Percentiles rank a stretch among this genome's conserved stretches.
These are phyloP conservation scores for Lasioglossum morio DNA, from an alignment of 2,888 invertebrate species.

Conservation along the genomic window DNA sequence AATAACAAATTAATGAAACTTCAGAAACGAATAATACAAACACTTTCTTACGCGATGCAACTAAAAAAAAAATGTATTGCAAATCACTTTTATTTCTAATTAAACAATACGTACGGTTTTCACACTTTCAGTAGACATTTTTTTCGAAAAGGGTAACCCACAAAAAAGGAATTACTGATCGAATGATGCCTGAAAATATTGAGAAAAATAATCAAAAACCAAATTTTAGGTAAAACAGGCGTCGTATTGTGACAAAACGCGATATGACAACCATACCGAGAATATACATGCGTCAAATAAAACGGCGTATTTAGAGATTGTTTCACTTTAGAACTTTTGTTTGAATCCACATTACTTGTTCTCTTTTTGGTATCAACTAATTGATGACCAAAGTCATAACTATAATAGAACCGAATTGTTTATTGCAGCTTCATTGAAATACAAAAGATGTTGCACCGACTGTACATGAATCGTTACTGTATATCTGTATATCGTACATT, in stretches of 20 bases:
- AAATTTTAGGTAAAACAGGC: conserved; percentile 48
- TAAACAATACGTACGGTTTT: conserved; percentile 78
- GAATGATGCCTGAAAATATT: conserved; percentile 22
- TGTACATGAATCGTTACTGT: conserved; percentile 61
- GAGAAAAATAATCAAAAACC: conserved; percentile 16
- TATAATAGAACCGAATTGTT: conserved; percentile 19
- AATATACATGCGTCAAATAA: background rate
- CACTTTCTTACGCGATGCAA: background rate
- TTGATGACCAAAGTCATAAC: conserved; percentile 6
- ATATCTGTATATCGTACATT: background rate
- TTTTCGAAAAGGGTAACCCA: conserved; percentile 10
- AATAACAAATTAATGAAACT: conserved; percentile 33
- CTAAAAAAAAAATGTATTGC: background rate
- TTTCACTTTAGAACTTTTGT: conserved; percentile 17
- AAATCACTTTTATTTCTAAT: background rate
- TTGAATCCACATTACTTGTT: conserved; percentile 40
- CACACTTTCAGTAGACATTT: conserved; percentile 82
- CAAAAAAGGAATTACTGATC: conserved; percentile 11
- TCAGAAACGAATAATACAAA: background rate
- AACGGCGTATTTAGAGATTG: conserved; percentile 3
- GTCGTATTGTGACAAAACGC: conserved; percentile 57
- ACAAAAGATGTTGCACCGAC: conserved; percentile 38
- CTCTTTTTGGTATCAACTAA: background rate
- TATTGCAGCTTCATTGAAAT: conserved; percentile 21
- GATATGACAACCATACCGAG: conserved; percentile 43